Percentiles rank a stretch among this genome's conserved stretches.
These are phyloP conservation scores for Tachina lurida DNA, from an alignment of 2,888 invertebrate species.

Conservation along the genomic window DNA sequence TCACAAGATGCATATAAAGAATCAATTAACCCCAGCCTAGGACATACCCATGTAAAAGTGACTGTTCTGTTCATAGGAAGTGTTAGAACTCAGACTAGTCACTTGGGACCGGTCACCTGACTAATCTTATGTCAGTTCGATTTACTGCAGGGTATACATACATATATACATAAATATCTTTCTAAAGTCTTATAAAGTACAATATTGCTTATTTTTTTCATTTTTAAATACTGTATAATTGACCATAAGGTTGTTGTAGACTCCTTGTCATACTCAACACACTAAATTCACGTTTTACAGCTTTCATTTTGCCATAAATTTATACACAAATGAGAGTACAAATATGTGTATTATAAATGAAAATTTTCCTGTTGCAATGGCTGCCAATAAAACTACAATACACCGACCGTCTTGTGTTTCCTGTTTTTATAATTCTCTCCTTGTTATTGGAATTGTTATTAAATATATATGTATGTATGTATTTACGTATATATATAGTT, in stretches of 20 bases:
- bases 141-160: too few relatives aligned
- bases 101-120: too few relatives aligned
- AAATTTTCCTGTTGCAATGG: not conserved
- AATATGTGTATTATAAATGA: constrained; percentile 3
- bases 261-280: not conserved
- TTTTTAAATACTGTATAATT: not conserved
- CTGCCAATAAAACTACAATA: constrained; percentile 13
- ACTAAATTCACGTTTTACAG: constrained; percentile 30
- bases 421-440: not conserved
- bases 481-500: not conserved
- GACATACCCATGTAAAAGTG: too few relatives aligned
- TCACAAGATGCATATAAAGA: too few relatives aligned
- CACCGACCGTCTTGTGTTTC: constrained; percentile 16
- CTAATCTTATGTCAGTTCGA: too few relatives aligned
- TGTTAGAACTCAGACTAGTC: too few relatives aligned
- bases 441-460: constrained; percentile 31
- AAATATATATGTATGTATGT: too few relatives aligned
- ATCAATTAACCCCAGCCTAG: too few relatives aligned
- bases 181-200: not conserved
- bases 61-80: too few relatives aligned
- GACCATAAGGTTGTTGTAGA: not conserved
- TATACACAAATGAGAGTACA: not conserved
- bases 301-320: constrained; percentile 2
- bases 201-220: not conserved
- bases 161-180: not conserved